phyloP scores from a whole-genome alignment of 2,113 vertebrate species.

The Garra rufa region DNA sequence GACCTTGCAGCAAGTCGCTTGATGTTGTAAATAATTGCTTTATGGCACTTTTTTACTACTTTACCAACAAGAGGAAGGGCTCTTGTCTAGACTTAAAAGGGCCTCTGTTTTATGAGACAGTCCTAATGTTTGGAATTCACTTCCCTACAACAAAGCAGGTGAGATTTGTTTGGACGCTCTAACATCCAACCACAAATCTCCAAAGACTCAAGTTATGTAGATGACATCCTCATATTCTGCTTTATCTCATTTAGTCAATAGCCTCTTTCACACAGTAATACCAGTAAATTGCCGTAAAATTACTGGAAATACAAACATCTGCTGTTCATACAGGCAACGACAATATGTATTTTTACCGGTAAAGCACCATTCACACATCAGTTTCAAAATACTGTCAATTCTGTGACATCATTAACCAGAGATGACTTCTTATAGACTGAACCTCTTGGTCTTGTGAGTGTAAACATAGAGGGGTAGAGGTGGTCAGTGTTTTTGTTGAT shows the following conservation, averaged over 20 bases:
- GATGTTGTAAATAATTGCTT: slow-evolving; percentile 77
- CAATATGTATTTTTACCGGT: no score
- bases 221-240: not conserved
- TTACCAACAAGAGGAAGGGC: slow-evolving; percentile 79
- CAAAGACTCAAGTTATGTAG: not conserved
- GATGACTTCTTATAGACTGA: no score
- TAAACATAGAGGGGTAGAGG: no score
- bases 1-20: slow-evolving; percentile 63
- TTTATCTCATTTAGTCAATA: not conserved
- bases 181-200: slow-evolving; percentile 5
- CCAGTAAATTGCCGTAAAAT: no score
- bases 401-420: no score
- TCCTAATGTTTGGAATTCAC: slow-evolving; percentile 71
- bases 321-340: no score
- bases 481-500: no score
- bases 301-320: no score
- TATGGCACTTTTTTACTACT: slow-evolving; percentile 76
- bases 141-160: slow-evolving; percentile 67
- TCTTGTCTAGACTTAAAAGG: slow-evolving; percentile 78
- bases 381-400: no score
- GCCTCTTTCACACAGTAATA: no score
- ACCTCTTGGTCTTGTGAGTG: no score
- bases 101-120: slow-evolving; percentile 70
- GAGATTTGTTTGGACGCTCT: slow-evolving; percentile 58
- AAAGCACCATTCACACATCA: no score